phyloP scores from a whole-genome alignment of 2,888 invertebrate genomes.

The Beris morrisii region DNA sequence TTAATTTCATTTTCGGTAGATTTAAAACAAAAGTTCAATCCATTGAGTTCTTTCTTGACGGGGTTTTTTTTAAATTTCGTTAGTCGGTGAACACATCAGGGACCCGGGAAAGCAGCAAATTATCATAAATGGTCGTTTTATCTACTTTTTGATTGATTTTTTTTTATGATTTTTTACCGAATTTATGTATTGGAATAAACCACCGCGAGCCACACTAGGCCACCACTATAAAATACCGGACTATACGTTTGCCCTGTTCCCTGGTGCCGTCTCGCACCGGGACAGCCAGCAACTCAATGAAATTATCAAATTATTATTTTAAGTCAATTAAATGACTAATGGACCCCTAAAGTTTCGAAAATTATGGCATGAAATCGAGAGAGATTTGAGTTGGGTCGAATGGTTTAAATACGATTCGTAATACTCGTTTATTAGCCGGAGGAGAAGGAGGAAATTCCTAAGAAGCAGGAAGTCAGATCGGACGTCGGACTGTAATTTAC shows the following conservation, averaged over 20 bases:
- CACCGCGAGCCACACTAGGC: too few relatives aligned
- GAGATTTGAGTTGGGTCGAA: constrained; percentile 28
- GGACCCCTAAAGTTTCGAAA: constrained; percentile 35
- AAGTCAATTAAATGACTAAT: constrained; percentile 39
- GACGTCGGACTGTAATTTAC: constrained; percentile 22
- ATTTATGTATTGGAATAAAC: too few relatives aligned
- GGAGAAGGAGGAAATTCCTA: constrained; percentile 20
- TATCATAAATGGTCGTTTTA: constrained; percentile 40
- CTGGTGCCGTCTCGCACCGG: constrained; percentile 23
- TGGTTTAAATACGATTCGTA: not conserved
- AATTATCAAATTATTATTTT: constrained; percentile 38
- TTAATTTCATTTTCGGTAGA: constrained; percentile 17
- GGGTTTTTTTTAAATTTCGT: too few relatives aligned
- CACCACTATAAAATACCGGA: too few relatives aligned
- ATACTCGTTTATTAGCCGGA: not conserved
- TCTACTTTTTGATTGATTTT: constrained; percentile 38
- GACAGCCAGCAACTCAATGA: constrained; percentile 25
- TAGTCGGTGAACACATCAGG: not conserved
- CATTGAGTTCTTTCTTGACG: constrained; percentile 1
- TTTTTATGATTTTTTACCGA: not conserved
- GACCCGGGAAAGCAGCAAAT: constrained; percentile 32
- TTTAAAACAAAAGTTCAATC: constrained; percentile 2
- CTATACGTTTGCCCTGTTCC: constrained; percentile 1
- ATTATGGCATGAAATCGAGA: constrained; percentile 38
- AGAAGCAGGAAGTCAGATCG: constrained; percentile 26